phyloP scores from a whole-genome alignment of 2,888 invertebrate genomes.

The Patella caerulea region DNA sequence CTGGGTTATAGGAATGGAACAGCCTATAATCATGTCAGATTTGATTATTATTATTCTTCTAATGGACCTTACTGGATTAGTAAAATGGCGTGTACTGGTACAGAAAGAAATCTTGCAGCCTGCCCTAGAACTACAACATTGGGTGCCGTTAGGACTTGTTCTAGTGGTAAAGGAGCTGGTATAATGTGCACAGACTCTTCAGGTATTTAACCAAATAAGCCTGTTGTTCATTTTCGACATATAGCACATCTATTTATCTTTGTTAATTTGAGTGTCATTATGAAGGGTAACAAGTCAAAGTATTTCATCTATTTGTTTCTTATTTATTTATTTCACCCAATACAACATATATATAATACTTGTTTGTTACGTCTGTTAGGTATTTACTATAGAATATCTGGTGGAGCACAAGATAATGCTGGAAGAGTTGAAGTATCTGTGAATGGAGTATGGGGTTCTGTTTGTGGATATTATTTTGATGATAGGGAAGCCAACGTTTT shows the following conservation, averaged over 20 bases:
- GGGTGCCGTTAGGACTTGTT: slow-evolving; percentile 50
- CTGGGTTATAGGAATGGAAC: slow-evolving; percentile 55
- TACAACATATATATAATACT: not conserved
- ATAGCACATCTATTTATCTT: not conserved
- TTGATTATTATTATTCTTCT: slow-evolving; percentile 42
- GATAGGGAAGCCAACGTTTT: slow-evolving; percentile 78
- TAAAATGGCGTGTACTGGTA: slow-evolving; percentile 55
- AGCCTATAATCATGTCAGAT: slow-evolving; percentile 58
- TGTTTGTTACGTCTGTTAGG: slow-evolving; percentile 34
- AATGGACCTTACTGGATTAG: slow-evolving; percentile 76
- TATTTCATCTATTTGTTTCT: no score
- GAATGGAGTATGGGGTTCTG: slow-evolving; percentile 79
- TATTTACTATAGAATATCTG: slow-evolving; percentile 49
- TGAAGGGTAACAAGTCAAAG: no score
- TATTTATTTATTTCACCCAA: not conserved
- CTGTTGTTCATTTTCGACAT: not conserved
- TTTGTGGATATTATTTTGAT: slow-evolving; percentile 84
- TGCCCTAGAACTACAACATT: slow-evolving; percentile 47
- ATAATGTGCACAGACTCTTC: slow-evolving; percentile 51
- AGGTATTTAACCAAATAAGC: slow-evolving; percentile 41
- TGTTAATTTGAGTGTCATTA: no score
- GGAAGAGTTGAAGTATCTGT: slow-evolving; percentile 79
- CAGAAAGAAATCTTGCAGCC: slow-evolving; percentile 46
- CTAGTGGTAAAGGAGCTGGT: slow-evolving; percentile 53
- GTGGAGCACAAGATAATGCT: slow-evolving; percentile 37